Base-by-base conservation (phyloP, 2,113 vertebrate genomes). In the Oophaga pumilio region DNA sequence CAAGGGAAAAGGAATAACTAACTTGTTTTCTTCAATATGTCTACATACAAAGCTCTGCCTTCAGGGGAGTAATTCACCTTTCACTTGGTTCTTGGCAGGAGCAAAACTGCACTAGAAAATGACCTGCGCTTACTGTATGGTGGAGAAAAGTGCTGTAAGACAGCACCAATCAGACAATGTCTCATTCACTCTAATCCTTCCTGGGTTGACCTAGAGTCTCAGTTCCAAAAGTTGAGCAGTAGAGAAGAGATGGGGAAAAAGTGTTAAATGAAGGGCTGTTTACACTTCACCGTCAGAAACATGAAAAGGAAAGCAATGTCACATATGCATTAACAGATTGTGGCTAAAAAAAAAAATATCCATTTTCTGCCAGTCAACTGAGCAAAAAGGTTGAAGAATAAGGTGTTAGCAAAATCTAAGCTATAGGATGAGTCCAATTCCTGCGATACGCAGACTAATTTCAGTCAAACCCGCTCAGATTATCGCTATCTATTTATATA, bases 1-100 rank as follows among this genome's bases (percentile, higher is more conserved):
- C 76, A 64, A 56, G 76, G 76, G 85, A 68, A 79, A 22, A 53
- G n/a, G 15, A 50, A 22, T 68, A 86, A 66, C 28, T 86, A 85
- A 69, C 56, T 7, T 28, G 60, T 68, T 82, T 68, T 86, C 76
- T 57, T 14, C 14, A 52, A 85, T 22, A 86, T 33, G 18, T 69
- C 14, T 78, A 68, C 62, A 86, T 60, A 26, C 24, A 79, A 28
- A 8, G 20, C 59, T 69, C 14, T 33, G 1, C 50, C 8, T 18
- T 53, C 60, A 69, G 28, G 73, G 73, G 76, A 86, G 66, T 79
- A n/a, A 69, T 86, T 76, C 59, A 50, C 24, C 76, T 52, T 68
- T 33, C 4, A 68, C 84, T 64, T 52, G 13, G 56, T 52, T 85
- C 62, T 24, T 77, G 43, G 28, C 80, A 82, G 43, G 57, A 66